Percentiles rank a stretch among this genome's conserved stretches.
Evolutionary conservation across 23 tunicate genomes (phyloP).

Genomic region (Trididemnum clinides): DNA sequence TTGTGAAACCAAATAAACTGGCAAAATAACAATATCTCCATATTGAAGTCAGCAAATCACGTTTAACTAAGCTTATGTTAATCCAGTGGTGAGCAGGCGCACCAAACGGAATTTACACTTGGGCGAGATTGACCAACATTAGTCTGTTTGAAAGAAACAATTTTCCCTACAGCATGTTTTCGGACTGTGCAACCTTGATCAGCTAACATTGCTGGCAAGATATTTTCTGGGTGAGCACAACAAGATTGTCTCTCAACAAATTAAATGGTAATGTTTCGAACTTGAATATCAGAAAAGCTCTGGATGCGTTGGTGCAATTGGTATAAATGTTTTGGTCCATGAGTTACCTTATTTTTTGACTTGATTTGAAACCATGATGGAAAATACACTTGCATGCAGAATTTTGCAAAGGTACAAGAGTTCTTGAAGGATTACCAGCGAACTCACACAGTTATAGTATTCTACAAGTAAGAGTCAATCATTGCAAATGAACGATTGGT

Average conservation of each 20-base stretch:
- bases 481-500: slow-evolving; percentile 26
- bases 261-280: background rate
- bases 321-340: slow-evolving; percentile 27
- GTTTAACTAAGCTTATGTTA: too few species aligned
- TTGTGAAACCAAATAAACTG: too few species aligned
- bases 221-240: slow-evolving; percentile 48
- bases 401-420: slow-evolving; percentile 20
- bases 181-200: too few species aligned
- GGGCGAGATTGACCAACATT: too few species aligned
- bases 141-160: too few species aligned
- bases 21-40: too few species aligned
- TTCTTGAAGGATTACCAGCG: background rate
- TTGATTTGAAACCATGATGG: slow-evolving; percentile 39
- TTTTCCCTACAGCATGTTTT: too few species aligned
- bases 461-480: slow-evolving; percentile 21
- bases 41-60: too few species aligned
- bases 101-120: too few species aligned
- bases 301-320: background rate
- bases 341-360: background rate
- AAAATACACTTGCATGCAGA: slow-evolving; percentile 17
- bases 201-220: slow-evolving; percentile 27
- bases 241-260: background rate
- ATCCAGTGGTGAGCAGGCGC: too few species aligned
- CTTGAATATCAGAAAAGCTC: slow-evolving; percentile 1
- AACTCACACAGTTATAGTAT: slow-evolving; percentile 10